A percentile compares a stretch with the other conserved stretches of the same genome.
Conservation (phyloP, 2,113 vertebrate genomes). For the Proteles cristata region DNA sequence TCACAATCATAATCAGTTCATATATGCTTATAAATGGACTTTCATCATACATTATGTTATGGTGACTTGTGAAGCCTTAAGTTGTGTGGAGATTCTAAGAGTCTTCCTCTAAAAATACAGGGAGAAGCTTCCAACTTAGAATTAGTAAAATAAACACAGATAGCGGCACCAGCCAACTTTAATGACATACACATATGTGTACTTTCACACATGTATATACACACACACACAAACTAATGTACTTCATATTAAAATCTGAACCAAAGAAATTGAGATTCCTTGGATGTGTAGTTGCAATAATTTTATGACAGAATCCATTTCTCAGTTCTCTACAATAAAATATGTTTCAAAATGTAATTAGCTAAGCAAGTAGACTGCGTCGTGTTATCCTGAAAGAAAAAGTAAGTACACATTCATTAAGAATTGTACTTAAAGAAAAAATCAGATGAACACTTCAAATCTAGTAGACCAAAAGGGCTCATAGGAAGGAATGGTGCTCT, state of each 20-base stretch:
- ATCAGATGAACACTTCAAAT: neutral
- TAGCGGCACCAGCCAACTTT: neutral
- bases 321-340: neutral
- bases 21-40: neutral
- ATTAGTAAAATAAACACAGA: neutral
- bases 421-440: conserved; percentile 17
- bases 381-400: conserved; percentile 7
- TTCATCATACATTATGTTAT: neutral
- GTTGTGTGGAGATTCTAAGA: neutral
- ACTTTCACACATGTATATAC: neutral
- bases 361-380: neutral
- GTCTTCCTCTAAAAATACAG: neutral
- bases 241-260: neutral
- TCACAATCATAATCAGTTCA: neutral
- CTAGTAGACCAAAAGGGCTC: neutral
- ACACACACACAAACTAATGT: neutral
- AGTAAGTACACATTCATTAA: conserved; percentile 22
- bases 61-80: neutral
- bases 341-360: neutral
- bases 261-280: conserved; percentile 5
- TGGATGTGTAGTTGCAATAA: neutral
- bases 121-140: neutral
- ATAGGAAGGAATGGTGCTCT: neutral
- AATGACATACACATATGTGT: neutral
- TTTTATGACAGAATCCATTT: conserved; percentile 7